Evolutionary conservation across 2,113 vertebrate genomes (phyloP).

Genomic region (Hypomesus transpacificus): DNA sequence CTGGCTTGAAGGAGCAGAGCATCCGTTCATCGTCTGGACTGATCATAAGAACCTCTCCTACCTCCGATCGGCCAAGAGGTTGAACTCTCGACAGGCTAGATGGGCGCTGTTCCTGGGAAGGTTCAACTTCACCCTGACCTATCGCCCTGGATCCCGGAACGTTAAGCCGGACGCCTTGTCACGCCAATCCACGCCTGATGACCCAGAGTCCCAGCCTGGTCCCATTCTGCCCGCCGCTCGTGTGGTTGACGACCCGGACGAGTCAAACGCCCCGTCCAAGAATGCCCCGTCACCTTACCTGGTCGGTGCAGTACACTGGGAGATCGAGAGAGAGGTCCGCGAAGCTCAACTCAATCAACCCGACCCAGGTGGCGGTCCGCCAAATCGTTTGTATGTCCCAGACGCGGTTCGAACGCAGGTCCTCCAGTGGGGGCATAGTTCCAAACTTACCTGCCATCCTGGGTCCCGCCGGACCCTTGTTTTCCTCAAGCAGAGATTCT

Average conservation of each 20-base stretch:
- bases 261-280: no score
- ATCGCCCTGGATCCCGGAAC: slow-evolving; percentile 15
- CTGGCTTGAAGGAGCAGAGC: no score
- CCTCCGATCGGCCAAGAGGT: no score
- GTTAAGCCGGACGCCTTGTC: neutral
- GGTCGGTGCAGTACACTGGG: neutral
- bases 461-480: neutral
- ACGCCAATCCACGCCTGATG: neutral
- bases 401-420: neutral
- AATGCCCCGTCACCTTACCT: no score
- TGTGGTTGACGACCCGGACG: neutral
- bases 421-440: neutral
- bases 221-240: neutral
- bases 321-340: neutral
- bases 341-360: neutral
- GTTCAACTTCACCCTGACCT: slow-evolving; percentile 9
- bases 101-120: slow-evolving; percentile 8
- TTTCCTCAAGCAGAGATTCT: neutral
- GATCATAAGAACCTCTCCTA: no score
- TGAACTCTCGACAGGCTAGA: neutral
- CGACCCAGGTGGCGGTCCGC: neutral
- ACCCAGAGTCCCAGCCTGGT: neutral
- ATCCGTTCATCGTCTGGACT: no score
- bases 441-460: neutral
- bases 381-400: neutral